Evolutionary conservation across 2,113 vertebrate species (phyloP).

Genomic region (Rhineura floridana): DNA sequence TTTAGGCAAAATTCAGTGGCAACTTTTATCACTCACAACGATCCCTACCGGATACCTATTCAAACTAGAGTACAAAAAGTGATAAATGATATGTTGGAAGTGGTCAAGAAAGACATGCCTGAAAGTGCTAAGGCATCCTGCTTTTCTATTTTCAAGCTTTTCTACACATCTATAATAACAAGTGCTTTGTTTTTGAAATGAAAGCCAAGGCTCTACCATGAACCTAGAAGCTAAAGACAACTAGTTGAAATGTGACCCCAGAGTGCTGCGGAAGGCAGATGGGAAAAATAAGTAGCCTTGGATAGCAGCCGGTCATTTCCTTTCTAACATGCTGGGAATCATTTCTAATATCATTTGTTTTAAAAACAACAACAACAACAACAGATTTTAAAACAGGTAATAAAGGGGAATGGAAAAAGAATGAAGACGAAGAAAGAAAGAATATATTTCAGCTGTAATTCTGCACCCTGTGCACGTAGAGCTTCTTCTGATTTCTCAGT

Average conservation of each 20-base stretch:
- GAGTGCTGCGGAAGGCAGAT: not conserved
- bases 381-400: not conserved
- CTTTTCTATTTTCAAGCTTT: not conserved
- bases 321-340: not conserved
- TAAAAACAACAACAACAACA: not conserved
- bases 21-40: not conserved
- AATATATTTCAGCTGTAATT: not conserved
- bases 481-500: not conserved
- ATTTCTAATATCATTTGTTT: not conserved
- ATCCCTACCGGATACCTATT: not conserved
- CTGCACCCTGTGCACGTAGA: not conserved
- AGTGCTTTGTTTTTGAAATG: not conserved
- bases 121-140: not conserved
- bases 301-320: not conserved
- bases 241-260: not conserved
- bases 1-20: not conserved
- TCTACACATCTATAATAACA: not conserved
- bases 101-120: not conserved
- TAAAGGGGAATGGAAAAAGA: not conserved
- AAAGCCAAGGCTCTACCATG: not conserved
- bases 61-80: not conserved
- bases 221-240: not conserved
- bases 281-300: not conserved
- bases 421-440: not conserved
- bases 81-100: not conserved